phyloP scores from a whole-genome alignment of 2,113 vertebrate species.

The Montifringilla adamsi region DNA sequence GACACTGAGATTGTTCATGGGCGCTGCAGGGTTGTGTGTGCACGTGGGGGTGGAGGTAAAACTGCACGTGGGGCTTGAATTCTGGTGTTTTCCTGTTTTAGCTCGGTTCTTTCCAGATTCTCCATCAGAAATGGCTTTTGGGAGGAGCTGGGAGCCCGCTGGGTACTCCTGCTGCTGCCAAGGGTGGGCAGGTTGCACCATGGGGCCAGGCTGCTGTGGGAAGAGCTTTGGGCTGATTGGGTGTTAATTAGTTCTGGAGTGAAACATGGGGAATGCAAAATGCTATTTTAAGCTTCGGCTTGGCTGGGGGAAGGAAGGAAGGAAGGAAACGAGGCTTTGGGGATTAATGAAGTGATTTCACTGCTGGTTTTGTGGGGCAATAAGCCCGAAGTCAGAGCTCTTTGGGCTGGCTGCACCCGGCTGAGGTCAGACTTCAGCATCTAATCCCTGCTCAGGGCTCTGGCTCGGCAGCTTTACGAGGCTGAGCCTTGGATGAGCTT shows the following conservation, averaged over 20 bases:
- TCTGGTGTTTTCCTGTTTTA: background rate
- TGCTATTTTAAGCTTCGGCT: slow-evolving; percentile 44
- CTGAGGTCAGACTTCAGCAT: background rate
- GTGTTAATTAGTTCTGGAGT: slow-evolving; percentile 12
- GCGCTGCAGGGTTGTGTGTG: fast-evolving
- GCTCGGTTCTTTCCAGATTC: background rate
- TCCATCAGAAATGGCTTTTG: background rate
- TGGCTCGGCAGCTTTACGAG: background rate
- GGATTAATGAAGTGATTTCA: slow-evolving; percentile 50
- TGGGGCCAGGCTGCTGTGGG: background rate
- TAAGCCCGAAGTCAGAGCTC: slow-evolving; percentile 1
- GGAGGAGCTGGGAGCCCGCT: background rate
- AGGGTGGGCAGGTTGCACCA: background rate
- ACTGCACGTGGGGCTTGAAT: background rate
- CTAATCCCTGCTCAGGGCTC: background rate
- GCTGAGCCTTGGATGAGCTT: background rate
- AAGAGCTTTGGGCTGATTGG: background rate
- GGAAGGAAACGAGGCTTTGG: background rate
- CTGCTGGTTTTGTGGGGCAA: slow-evolving; percentile 2
- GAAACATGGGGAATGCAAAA: background rate
- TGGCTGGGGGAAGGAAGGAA: slow-evolving; percentile 26
- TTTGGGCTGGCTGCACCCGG: background rate
- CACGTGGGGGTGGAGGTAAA: background rate
- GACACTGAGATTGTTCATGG: fast-evolving
- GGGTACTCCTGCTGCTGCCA: background rate